Base-by-base conservation (phyloP, 2,797 vertebrate genomes). In the Sebastes ruberrimus region DNA sequence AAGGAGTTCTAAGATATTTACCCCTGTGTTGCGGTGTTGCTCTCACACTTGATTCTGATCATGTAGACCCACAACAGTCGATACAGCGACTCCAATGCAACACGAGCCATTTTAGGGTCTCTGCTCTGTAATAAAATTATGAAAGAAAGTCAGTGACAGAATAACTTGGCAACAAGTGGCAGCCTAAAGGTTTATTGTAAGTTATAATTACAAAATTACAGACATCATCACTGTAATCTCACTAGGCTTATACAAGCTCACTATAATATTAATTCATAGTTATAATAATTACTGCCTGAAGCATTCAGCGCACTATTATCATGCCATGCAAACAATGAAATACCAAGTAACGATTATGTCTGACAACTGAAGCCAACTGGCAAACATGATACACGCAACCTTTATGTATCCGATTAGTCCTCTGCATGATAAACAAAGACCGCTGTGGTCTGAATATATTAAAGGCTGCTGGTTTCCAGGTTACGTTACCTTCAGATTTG, bases 11-110 rank as follows among this genome's bases (percentile, higher is more conserved):
- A 18, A 53, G 10, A 64, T 60, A 62, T 73, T 95, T 92, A 99
- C 98, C 98, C 97, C 90, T 99, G 98, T 82, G 98, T 99, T 92
- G 99, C 97, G 92, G 98, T 99, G 97, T 99, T 99, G 97, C 98
- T 99, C 96, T 99, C 98, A 96, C 98, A 99, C 97, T 99, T 99
- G 95, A 99, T 99, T 92, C 98, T 96, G 96, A 99, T 99, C 94
- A 99, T 97, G 94, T 99, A 99, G 95, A 99, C 98, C 98, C 98
- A 99, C 84, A 99, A 93, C 80, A 99, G 96, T 86, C 98, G 97
- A 93, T 99, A 99, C 86, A 99, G 94, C 73, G 98, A 99, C 96
- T 99, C 98, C 96, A 99, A 96, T 91, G 98, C 98, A 95, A 99
- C 97, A 86, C 98, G 98, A 85, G 98, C 98, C 98, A 99, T 99